Percentiles rank a stretch among this genome's conserved stretches.
These are phyloP conservation scores for Congeria kusceri DNA, from an alignment of 2,888 invertebrate genomes.

Conservation along the genomic window DNA sequence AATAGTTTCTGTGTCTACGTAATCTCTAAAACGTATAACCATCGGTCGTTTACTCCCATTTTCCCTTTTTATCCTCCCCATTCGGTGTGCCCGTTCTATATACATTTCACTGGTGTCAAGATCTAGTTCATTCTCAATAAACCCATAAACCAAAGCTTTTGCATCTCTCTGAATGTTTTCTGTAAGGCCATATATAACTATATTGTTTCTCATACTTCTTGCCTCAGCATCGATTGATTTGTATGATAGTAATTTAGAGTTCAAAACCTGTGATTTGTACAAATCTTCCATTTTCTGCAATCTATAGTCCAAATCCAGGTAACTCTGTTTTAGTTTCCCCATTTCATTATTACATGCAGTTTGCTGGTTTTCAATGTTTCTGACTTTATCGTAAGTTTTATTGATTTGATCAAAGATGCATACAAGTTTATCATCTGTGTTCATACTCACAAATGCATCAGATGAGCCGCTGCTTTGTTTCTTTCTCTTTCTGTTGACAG, in stretches of 20 bases:
- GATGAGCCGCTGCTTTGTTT: not conserved
- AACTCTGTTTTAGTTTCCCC: not conserved
- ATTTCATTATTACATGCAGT: not conserved
- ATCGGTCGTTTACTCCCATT: not conserved
- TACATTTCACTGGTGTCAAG: conserved; percentile 6
- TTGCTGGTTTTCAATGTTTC: not conserved
- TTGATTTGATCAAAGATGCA: not conserved
- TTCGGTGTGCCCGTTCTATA: conserved; percentile 16
- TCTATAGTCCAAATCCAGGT: not conserved
- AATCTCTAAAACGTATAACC: conserved; percentile 9
- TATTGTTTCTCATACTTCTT: conserved; percentile 16
- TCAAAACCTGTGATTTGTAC: not conserved
- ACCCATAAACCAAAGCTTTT: not conserved
- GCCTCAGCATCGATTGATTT: conserved; percentile 19
- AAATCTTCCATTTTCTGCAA: not conserved
- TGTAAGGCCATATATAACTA: conserved; percentile 10
- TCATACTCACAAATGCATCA: conserved; percentile 3
- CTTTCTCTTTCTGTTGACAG: not conserved
- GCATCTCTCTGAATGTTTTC: conserved; percentile 5
- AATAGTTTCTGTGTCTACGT: conserved; percentile 4
- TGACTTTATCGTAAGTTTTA: not conserved
- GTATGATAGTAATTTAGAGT: conserved; percentile 3
- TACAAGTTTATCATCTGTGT: not conserved
- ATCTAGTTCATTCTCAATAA: conserved; percentile 11
- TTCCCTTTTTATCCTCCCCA: not conserved